Conservation (phyloP, 2,888 invertebrate genomes). For the Perithous albicinctus region DNA sequence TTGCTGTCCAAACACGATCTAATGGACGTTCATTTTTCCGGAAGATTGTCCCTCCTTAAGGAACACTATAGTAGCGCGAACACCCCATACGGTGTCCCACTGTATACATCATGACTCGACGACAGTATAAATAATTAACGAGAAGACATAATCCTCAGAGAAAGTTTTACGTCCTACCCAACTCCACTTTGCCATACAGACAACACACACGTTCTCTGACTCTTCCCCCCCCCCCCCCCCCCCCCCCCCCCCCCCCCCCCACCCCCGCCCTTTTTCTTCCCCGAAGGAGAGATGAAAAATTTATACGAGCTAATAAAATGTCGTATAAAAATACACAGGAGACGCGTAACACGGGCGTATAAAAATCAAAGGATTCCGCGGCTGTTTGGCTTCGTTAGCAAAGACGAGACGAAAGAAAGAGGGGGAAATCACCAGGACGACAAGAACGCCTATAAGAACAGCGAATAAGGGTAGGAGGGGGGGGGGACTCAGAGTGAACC, state of each 20-base stretch:
- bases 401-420: neutral
- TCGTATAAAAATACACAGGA: slow-evolving; percentile 30
- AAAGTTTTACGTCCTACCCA: neutral
- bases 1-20: neutral
- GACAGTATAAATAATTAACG: slow-evolving; percentile 37
- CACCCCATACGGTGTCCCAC: neutral
- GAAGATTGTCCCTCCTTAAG: neutral
- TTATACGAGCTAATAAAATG: slow-evolving; percentile 48
- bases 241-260: no score
- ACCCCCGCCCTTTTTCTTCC: no score
- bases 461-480: neutral
- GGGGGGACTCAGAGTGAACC: slow-evolving; percentile 21
- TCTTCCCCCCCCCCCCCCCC: no score
- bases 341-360: slow-evolving; percentile 37
- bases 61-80: neutral
- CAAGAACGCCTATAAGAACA: slow-evolving; percentile 5
- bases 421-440: slow-evolving; percentile 1
- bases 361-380: slow-evolving; percentile 37
- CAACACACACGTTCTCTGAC: no score
- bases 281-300: slow-evolving; percentile 15
- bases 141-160: slow-evolving; percentile 14
- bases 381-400: slow-evolving; percentile 50
- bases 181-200: neutral
- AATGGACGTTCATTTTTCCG: neutral
- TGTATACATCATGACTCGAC: neutral